Conservation (phyloP, 1,140 invertebrate species). For the Tribolium castaneum region DNA sequence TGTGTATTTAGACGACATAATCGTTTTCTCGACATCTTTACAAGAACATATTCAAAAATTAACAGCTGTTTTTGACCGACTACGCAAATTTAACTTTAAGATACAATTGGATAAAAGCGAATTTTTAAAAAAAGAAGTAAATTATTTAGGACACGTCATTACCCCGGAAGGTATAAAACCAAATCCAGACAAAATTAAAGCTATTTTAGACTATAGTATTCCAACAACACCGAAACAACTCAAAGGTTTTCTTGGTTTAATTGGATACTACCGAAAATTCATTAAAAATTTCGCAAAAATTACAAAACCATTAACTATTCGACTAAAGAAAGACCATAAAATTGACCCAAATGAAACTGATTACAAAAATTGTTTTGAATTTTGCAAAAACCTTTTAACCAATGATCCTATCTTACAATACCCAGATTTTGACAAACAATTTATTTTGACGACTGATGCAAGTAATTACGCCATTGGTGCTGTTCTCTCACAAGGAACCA, state of each 20-base stretch:
- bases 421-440: constrained; percentile 56
- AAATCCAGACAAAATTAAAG: no score
- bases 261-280: constrained; percentile 55
- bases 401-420: constrained; percentile 61
- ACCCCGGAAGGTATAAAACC: no score
- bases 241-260: constrained; percentile 10
- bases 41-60: no score
- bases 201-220: no score
- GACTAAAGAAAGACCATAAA: neutral
- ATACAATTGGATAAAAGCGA: no score
- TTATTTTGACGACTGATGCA: constrained; percentile 61
- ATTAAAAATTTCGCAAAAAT: constrained; percentile 38
- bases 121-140: no score
- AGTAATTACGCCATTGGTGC: constrained; percentile 57
- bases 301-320: constrained; percentile 13
- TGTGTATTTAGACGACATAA: no score
- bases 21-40: no score
- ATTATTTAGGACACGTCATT: no score
- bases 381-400: constrained; percentile 57
- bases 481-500: constrained; percentile 47
- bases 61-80: no score
- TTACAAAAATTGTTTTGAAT: constrained; percentile 57
- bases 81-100: no score
- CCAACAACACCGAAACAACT: no score
- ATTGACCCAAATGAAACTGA: neutral